Evolutionary conservation across 2,797 vertebrate species (phyloP), one percentile per base, ranked within the genome.

Genomic region (Cichlasoma orientale): DNA sequence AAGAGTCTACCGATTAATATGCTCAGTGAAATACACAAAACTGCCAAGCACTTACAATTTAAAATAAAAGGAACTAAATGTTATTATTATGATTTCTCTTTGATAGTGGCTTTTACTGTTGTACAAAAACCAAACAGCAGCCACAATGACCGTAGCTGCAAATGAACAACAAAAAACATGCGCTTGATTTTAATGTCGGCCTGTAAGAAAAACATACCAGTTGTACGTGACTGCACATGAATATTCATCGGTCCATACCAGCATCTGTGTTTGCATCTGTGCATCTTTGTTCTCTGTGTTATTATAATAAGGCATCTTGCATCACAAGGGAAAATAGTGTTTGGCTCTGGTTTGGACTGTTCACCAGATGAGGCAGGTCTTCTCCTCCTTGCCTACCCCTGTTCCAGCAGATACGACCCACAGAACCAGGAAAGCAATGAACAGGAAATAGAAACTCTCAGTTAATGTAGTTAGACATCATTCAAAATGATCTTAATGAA

Each of bases 301-400:
- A 89, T 79, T 89, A 77, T 83, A 84, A 82, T 75, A 55, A 79
- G 66, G 73, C 61, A 59, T 82, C 78, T 84, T 89, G 89, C 73
- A 74, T 78, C 50, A 8, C 38, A 52, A 76, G 79, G 89, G 89
- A 91, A 72, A 91, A 94, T 89, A 81, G 83, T 23, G 5, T 83
- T 91, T 90, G 84, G 82, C 70, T 83, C 74, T 53, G 61, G 72
- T 84, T 78, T 77, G 72, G 85, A 87, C 81, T 72, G 74, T 58
- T 83, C 83, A 80, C 83, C 85, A 91, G 75, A 90, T 89, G 85
- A 91, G 79, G 71, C 70, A 79, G 75, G 55, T 53, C 61, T 33
- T 50, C 25, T 66, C 55, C 68, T 72, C 55, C 63, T 63, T 63
- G 72, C 61, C 74, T 44, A 63, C 47, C 25, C 27, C 72, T 41